Conservation (phyloP, 1,140 invertebrate genomes). For the Atta texana region DNA sequence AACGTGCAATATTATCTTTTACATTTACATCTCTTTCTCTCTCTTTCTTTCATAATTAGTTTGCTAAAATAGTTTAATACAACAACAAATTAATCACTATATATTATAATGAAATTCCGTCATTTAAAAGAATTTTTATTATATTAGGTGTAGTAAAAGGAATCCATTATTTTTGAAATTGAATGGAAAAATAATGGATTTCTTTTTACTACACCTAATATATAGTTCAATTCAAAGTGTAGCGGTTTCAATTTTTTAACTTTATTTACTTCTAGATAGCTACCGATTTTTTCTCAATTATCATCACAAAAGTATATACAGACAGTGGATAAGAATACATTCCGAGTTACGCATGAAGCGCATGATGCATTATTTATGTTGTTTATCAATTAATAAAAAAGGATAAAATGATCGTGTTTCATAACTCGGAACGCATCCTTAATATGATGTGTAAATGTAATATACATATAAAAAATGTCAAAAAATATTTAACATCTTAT, state of each 20-base stretch:
- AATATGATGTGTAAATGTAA: not conserved
- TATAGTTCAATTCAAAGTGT: not conserved
- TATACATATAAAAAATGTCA: too few species aligned
- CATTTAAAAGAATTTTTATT: not conserved
- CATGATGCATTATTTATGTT: too few species aligned
- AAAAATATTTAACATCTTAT: too few species aligned
- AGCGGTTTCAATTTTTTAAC: not conserved
- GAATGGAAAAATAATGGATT: too few species aligned
- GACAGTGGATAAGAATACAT: too few species aligned
- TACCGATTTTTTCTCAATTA: not conserved
- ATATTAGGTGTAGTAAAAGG: too few species aligned
- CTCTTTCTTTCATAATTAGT: not conserved
- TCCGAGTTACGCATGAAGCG: too few species aligned
- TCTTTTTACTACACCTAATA: too few species aligned
- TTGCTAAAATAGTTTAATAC: not conserved
- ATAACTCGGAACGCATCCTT: not conserved
- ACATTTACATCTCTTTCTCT: not conserved
- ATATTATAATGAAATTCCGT: not conserved
- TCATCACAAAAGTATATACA: not conserved
- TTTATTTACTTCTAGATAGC: not conserved
- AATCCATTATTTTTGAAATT: too few species aligned
- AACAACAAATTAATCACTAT: not conserved
- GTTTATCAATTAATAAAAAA: too few species aligned
- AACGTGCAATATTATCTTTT: conserved; percentile 1
- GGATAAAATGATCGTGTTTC: too few species aligned